A percentile compares a stretch with the other conserved stretches of the same genome.
phyloP scores from a whole-genome alignment of 1,140 invertebrate species.

The Drosophila parabipectinata region DNA sequence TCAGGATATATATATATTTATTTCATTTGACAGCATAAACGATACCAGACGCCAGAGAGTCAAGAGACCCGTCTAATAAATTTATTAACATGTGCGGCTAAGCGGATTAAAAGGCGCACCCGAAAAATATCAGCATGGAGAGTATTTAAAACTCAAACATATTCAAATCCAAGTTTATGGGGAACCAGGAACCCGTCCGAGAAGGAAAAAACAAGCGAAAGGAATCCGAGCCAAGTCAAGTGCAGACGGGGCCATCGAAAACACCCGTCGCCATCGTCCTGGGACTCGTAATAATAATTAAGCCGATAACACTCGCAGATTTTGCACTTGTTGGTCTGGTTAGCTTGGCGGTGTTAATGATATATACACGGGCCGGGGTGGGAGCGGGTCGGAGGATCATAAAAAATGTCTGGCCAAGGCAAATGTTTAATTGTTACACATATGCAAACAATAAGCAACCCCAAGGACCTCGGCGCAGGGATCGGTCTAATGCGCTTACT shows the following conservation, averaged over 20 bases:
- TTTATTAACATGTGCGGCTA: conserved; percentile 79
- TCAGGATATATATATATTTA: background rate
- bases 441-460: conserved; percentile 75
- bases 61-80: conserved; percentile 55
- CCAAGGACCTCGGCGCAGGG: conserved; percentile 46
- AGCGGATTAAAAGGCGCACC: conserved; percentile 65
- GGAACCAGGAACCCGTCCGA: conserved; percentile 4
- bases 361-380: conserved; percentile 12
- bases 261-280: conserved; percentile 61
- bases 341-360: conserved; percentile 65
- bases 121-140: conserved; percentile 40
- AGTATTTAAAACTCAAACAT: conserved; percentile 75
- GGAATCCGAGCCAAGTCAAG: conserved; percentile 46
- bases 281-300: conserved; percentile 80
- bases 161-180: conserved; percentile 79
- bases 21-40: conserved; percentile 14
- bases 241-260: conserved; percentile 49
- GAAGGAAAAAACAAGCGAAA: background rate
- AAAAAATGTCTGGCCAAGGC: conserved; percentile 72
- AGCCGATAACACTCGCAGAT: conserved; percentile 80
- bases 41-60: conserved; percentile 5
- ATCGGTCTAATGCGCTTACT: conserved; percentile 76
- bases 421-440: conserved; percentile 82
- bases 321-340: conserved; percentile 71
- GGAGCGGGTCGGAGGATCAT: conserved; percentile 28